A percentile compares a stretch with the other conserved stretches of the same genome.
Evolutionary conservation across 2,888 invertebrate species (phyloP).

Genomic region (Zelleria hepariella): DNA sequence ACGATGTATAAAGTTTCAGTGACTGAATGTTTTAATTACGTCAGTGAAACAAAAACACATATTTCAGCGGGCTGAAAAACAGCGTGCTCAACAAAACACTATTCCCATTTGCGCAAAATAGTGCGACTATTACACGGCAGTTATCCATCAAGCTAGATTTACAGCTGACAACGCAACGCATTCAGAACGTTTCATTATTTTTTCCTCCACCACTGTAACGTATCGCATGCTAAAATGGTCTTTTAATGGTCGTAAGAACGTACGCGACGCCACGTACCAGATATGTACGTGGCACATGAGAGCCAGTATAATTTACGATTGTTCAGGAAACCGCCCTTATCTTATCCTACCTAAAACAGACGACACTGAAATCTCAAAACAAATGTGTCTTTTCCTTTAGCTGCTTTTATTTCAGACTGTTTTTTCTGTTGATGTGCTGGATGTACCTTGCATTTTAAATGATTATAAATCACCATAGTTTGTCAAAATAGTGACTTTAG

Average conservation of each 20-base stretch:
- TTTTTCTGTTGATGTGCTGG: background rate
- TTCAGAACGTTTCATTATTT: conserved; percentile 2
- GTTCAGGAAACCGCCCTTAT: conserved; percentile 10
- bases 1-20: no score
- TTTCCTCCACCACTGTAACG: conserved; percentile 23
- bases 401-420: conserved; percentile 4
- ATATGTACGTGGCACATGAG: conserved; percentile 22
- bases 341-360: conserved; percentile 11
- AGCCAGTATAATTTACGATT: conserved; percentile 34
- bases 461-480: no score
- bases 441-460: no score
- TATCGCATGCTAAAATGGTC: conserved; percentile 34
- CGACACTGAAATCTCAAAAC: conserved; percentile 9
- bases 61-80: background rate
- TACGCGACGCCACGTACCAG: conserved; percentile 17
- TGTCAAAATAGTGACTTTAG: no score
- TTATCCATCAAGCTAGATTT: conserved; percentile 4
- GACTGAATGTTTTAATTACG: no score
- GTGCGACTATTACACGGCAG: background rate
- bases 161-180: conserved; percentile 5
- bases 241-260: conserved; percentile 29
- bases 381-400: conserved; percentile 1
- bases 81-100: background rate
- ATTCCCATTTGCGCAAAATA: background rate
- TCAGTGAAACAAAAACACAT: background rate